Evolutionary conservation across 2,113 vertebrate species (phyloP), one percentile per base, ranked within the genome.

Genomic region (Murina feae): DNA sequence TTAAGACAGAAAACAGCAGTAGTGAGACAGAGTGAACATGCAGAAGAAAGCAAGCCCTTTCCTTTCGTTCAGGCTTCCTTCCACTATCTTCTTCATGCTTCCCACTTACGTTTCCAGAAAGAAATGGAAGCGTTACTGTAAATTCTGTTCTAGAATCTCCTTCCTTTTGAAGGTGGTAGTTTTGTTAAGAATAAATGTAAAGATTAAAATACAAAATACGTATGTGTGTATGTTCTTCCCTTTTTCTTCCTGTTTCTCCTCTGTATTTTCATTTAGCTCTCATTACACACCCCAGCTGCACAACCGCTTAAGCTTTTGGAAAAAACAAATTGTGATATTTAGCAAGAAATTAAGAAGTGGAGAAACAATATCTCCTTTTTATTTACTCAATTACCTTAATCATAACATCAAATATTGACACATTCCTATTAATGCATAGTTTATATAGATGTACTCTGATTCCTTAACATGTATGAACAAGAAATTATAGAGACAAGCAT

Each of bases 401-500:
- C 82, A 92, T 88, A 90, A 95, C 85, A 49, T 66, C 58, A 95
- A 96, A 96, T 90, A 93, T 71, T 96, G 68, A 88, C 16, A 66
- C 37, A 79, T 79, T 69, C n/a, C 1, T 85, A 81, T 69, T 94
- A 88, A 85, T 14, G n/a, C 18, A 95, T 17, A n/a, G 39, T 75
- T 86, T 51, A 88, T 65, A 68, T 1, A 90, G 74, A 82, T 68
- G 11, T 49, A 23, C 68, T 65, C 71, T 92, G 51, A 71, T 37
- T 88, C 68, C 79, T 76, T 51, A 79, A 94, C 30, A 85, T 28
- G 72, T 12, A 85, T 53, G 83, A 91, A 91, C 17, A 78, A 86
- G 13, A 42, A 91, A 80, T 89, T 75, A 71, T 2, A 10, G 72
- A 95, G 32, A 71, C 21, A 78, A 66, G 25, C 20, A 49, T 44